A percentile compares a stretch with the other conserved stretches of the same genome.
These are phyloP conservation scores for Bugula neritina DNA, from an alignment of 2,888 invertebrate genomes.

Conservation along the genomic window DNA sequence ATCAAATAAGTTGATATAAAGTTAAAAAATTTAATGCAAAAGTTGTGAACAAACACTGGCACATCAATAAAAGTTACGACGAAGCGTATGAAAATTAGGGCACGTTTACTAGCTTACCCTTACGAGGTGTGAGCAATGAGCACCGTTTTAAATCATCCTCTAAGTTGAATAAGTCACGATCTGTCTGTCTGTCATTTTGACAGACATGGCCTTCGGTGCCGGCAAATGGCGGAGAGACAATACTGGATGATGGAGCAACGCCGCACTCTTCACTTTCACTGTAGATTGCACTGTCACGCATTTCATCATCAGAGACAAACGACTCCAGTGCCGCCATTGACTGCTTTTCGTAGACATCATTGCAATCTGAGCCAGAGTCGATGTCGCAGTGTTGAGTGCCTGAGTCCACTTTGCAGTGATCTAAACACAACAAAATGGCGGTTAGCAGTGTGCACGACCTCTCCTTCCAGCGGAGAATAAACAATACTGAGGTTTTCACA, in stretches of 20 bases:
- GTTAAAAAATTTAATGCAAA: neutral
- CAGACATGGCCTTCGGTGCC: no score
- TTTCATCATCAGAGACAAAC: slow-evolving; percentile 1
- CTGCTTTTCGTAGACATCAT: slow-evolving; percentile 20
- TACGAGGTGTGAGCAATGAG: neutral
- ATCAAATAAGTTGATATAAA: no score
- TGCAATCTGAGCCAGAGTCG: slow-evolving; percentile 23
- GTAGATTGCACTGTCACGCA: slow-evolving; percentile 20
- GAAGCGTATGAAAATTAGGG: no score
- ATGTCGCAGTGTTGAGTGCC: neutral
- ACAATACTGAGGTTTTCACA: no score
- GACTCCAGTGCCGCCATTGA: slow-evolving; percentile 17
- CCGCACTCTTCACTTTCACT: slow-evolving; percentile 13
- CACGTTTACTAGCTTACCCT: neutral
- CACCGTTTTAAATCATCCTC: neutral
- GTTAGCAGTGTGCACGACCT: no score
- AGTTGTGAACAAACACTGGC: neutral
- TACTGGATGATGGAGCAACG: no score
- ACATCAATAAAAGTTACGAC: neutral
- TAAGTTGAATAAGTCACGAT: no score
- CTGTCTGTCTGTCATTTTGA: no score
- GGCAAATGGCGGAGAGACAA: no score
- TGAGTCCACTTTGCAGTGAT: slow-evolving; percentile 4
- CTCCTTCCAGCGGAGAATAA: no score
- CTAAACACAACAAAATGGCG: no score